Evolutionary conservation across 1,140 invertebrate genomes (phyloP).

Genomic region (Drosophila willistoni): DNA sequence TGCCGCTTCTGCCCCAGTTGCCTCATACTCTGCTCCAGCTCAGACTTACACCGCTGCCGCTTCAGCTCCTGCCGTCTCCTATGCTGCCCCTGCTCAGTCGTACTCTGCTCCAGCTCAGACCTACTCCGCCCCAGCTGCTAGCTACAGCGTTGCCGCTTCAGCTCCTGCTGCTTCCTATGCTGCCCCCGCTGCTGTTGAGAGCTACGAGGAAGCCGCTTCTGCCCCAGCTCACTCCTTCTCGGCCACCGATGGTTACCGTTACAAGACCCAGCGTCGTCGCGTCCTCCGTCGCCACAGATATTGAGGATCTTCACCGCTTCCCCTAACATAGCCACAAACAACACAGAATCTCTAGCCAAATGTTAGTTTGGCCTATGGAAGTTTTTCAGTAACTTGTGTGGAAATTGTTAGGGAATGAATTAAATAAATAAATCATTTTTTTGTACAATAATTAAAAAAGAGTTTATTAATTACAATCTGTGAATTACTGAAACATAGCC

Average conservation of each 20-base stretch:
- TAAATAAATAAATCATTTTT: conserved; percentile 4
- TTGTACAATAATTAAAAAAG: conserved; percentile 26
- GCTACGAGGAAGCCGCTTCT: conserved; percentile 63
- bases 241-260: conserved; percentile 64
- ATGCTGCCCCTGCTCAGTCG: conserved; percentile 19
- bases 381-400: conserved; percentile 27
- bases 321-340: conserved; percentile 25
- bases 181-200: conserved; percentile 41
- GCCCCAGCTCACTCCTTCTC: conserved; percentile 65
- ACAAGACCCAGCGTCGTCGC: conserved; percentile 70
- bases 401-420: conserved; percentile 52
- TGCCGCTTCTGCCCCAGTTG: conserved; percentile 43
- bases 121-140: conserved; percentile 33
- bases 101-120: conserved; percentile 44
- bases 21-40: conserved; percentile 37
- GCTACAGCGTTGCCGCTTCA: conserved; percentile 31
- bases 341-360: conserved; percentile 32
- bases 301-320: conserved; percentile 38
- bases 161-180: conserved; percentile 30
- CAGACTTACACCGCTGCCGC: conserved; percentile 46
- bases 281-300: conserved; percentile 67
- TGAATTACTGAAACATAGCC: background rate
- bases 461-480: background rate
- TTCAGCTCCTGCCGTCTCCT: conserved; percentile 33
- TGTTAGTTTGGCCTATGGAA: conserved; percentile 29